Evolutionary conservation across 2,888 invertebrate genomes (phyloP).

Genomic region (Erebia epiphron): DNA sequence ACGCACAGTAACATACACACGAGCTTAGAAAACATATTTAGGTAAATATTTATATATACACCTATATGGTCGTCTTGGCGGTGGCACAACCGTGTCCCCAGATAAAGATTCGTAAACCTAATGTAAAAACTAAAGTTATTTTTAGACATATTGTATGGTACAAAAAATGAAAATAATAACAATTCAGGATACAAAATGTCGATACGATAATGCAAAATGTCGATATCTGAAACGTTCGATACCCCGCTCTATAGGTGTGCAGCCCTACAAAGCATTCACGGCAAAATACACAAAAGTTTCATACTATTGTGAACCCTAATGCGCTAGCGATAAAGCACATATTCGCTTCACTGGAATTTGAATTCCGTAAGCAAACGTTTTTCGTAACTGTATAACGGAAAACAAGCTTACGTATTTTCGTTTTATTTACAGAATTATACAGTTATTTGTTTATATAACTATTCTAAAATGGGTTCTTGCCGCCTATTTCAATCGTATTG

Average conservation of each 20-base stretch:
- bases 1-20: constrained; percentile 4
- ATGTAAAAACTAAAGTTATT: neutral
- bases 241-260: constrained; percentile 4
- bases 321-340: constrained; percentile 1
- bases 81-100: neutral
- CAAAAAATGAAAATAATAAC: constrained; percentile 1
- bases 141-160: constrained; percentile 1
- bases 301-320: constrained; percentile 3
- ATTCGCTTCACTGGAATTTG: constrained; percentile 2
- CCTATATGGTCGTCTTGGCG: constrained; percentile 2
- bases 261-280: neutral
- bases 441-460: constrained; percentile 1
- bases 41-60: neutral
- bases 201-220: neutral
- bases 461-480: too few relatives aligned
- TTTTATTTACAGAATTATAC: constrained; percentile 4
- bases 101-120: neutral
- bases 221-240: neutral
- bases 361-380: constrained; percentile 2
- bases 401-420: neutral
- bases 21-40: too few relatives aligned
- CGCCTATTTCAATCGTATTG: too few relatives aligned
- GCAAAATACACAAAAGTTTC: neutral
- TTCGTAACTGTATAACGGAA: neutral
- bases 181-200: neutral